Evolutionary conservation across 2,888 invertebrate genomes (phyloP).

Genomic region (Spodoptera exigua): DNA sequence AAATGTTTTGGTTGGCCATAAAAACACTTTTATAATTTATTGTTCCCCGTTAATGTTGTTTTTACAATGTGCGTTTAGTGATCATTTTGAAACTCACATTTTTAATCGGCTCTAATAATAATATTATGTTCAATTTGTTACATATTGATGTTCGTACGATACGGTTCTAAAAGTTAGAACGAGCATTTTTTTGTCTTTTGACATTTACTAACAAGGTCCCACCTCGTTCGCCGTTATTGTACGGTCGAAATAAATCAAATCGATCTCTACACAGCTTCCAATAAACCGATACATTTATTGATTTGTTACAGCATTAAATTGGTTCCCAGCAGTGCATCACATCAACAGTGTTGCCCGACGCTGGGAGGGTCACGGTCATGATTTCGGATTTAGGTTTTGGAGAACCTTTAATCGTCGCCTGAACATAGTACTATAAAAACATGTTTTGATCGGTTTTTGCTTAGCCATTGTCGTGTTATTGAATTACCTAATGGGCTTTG

Average conservation of each 20-base stretch:
- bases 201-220: conserved; percentile 87
- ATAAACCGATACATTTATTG: conserved; percentile 89
- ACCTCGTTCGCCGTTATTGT: conserved; percentile 80
- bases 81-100: conserved; percentile 49
- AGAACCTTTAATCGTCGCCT: conserved; percentile 63
- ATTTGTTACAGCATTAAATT: conserved; percentile 89
- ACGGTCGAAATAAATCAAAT: conserved; percentile 86
- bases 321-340: conserved; percentile 86
- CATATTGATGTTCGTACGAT: conserved; percentile 33
- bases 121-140: conserved; percentile 46
- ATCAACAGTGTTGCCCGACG: conserved; percentile 71
- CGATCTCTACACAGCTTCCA: conserved; percentile 87
- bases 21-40: conserved; percentile 72
- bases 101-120: conserved; percentile 19
- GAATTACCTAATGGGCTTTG: conserved; percentile 66
- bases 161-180: conserved; percentile 51
- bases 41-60: conserved; percentile 65
- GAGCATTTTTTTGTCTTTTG: conserved; percentile 73
- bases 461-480: conserved; percentile 64
- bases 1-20: conserved; percentile 72
- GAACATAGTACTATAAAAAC: conserved; percentile 66
- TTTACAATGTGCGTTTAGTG: conserved; percentile 58
- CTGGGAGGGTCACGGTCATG: conserved; percentile 74
- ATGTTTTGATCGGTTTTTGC: conserved; percentile 67
- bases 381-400: conserved; percentile 67